Conservation (phyloP, 2,888 invertebrate genomes). For the Pristionchus exspectatus region DNA sequence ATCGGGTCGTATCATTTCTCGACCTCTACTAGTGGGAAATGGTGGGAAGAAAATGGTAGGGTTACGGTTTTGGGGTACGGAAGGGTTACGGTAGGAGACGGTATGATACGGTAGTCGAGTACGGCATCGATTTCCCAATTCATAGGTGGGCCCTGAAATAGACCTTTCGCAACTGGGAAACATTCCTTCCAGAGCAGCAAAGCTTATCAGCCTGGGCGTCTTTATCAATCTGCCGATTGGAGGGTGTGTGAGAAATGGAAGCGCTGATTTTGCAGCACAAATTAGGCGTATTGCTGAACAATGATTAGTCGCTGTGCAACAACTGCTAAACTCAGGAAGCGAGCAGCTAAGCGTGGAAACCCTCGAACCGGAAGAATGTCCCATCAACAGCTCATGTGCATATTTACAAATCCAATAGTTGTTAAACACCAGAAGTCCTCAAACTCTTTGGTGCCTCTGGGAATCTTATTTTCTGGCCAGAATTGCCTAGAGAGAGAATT, state of each 20-base stretch:
- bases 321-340: too few relatives aligned
- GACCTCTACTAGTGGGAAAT: too few relatives aligned
- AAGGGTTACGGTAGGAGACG: background rate
- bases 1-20: too few relatives aligned
- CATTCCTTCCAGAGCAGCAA: background rate
- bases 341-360: too few relatives aligned
- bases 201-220: background rate
- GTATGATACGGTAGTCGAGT: background rate
- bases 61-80: too few relatives aligned
- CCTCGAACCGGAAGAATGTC: too few relatives aligned
- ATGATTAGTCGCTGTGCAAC: background rate
- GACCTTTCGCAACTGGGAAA: constrained; percentile 31
- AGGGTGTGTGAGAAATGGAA: background rate
- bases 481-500: too few relatives aligned
- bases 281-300: background rate
- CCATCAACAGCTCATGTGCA: background rate
- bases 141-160: background rate
- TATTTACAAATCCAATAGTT: background rate
- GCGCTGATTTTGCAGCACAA: background rate
- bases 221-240: background rate
- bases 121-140: background rate
- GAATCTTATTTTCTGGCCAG: too few relatives aligned
- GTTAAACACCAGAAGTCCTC: background rate
- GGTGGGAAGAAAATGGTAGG: too few relatives aligned
- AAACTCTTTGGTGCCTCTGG: background rate